These are phyloP conservation scores for Drosophila helvetica DNA, from an alignment of 2,888 invertebrate genomes.

Conservation along the genomic window DNA sequence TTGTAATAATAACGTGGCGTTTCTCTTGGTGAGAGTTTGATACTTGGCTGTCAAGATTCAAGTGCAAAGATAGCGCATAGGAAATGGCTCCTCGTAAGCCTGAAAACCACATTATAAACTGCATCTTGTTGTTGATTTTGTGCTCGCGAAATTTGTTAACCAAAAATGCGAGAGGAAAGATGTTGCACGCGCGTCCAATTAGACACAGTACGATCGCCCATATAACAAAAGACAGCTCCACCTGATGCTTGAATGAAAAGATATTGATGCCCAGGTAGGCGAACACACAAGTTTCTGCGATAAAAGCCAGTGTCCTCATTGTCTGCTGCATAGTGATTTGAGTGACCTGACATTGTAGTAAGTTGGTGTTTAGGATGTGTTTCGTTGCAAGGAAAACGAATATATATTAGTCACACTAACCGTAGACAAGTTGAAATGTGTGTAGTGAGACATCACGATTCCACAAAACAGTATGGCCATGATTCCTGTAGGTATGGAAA, in stretches of 20 bases:
- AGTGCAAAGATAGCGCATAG: slow-evolving; percentile 97
- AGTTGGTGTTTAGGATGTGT: not conserved
- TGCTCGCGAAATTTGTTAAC: slow-evolving; percentile 98
- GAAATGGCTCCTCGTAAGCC: slow-evolving; percentile 98
- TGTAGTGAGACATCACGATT: slow-evolving; percentile 99
- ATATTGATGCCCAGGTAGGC: slow-evolving; percentile 91
- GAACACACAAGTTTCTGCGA: slow-evolving; percentile 99
- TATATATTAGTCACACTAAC: slow-evolving; percentile 1
- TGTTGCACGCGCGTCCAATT: slow-evolving; percentile 97
- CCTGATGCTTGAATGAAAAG: slow-evolving; percentile 96
- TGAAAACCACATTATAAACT: slow-evolving; percentile 99
- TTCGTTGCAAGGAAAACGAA: not conserved
- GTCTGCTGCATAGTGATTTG: slow-evolving; percentile 99
- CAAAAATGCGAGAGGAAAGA: slow-evolving; percentile 96
- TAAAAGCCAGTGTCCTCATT: slow-evolving; percentile 96
- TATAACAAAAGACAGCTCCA: slow-evolving; percentile 95
- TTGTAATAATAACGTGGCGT: slow-evolving; percentile 97
- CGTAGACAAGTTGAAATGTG: slow-evolving; percentile 98
- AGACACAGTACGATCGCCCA: slow-evolving; percentile 97
- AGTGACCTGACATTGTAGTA: slow-evolving; percentile 87
- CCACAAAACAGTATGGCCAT: slow-evolving; percentile 99
- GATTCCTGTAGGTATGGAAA: slow-evolving; percentile 86
- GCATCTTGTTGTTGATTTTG: slow-evolving; percentile 98
- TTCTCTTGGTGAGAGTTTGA: too few species aligned
- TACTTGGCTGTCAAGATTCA: slow-evolving; percentile 93